Evolutionary conservation across 2,888 invertebrate species (phyloP).

Genomic region (Mesodorylaimus sp.): DNA sequence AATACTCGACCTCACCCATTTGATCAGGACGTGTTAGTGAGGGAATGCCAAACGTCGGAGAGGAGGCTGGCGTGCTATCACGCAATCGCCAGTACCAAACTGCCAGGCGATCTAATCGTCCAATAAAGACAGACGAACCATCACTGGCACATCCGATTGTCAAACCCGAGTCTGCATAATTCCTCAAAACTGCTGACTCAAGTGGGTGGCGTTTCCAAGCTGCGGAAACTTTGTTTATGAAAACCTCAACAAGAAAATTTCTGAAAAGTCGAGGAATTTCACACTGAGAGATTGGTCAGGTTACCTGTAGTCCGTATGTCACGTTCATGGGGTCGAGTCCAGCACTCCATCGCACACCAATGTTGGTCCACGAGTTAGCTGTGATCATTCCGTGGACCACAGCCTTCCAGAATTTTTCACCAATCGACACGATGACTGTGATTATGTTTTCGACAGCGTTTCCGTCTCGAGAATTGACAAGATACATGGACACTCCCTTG

Average conservation of each 20-base stretch:
- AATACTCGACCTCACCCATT: not conserved
- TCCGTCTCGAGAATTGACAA: not conserved
- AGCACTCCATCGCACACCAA: constrained; percentile 6
- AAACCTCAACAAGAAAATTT: not conserved
- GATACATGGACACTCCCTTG: constrained; percentile 4
- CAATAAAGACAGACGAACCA: not conserved
- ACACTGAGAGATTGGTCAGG: not conserved
- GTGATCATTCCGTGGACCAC: constrained; percentile 2
- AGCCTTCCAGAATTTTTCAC: constrained; percentile 5
- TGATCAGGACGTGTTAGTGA: too few species aligned
- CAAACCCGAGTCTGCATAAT: not conserved
- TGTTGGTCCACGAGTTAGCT: constrained; percentile 7
- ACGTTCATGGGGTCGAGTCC: not conserved
- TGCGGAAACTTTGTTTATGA: not conserved
- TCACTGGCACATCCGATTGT: not conserved
- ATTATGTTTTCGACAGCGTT: not conserved
- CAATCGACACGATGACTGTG: constrained; percentile 1
- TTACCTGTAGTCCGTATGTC: constrained; percentile 1
- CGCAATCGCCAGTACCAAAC: constrained; percentile 2
- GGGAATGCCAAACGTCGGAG: too few species aligned
- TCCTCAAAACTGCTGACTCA: not conserved
- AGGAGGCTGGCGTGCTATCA: too few species aligned
- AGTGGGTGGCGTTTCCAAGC: constrained; percentile 1
- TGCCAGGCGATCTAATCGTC: not conserved
- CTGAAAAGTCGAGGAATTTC: not conserved